These are phyloP conservation scores for Limnephilus auricula DNA, from an alignment of 2,888 invertebrate genomes.

Conservation along the genomic window DNA sequence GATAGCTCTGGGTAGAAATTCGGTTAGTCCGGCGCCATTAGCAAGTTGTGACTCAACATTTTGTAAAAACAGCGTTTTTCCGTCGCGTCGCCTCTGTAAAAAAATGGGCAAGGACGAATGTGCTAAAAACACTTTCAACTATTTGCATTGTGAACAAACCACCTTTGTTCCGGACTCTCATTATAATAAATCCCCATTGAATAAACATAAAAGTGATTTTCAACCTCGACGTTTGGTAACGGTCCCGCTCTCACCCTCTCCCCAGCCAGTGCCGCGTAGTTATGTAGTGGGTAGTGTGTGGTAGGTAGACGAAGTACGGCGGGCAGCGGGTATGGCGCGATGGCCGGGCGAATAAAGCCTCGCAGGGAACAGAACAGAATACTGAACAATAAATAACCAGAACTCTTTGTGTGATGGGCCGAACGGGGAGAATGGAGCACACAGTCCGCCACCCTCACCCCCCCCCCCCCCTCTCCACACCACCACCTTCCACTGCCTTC, in stretches of 20 bases:
- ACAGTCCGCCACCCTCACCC: neutral
- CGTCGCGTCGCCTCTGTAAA: too few species aligned
- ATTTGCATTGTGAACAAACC: neutral
- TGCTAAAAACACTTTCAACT: neutral
- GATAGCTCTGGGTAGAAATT: too few species aligned
- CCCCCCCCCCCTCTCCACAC: neutral
- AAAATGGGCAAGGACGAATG: neutral
- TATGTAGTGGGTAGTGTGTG: too few species aligned
- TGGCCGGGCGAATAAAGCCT: neutral
- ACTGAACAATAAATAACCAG: slow-evolving; percentile 47
- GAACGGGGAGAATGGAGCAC: slow-evolving; percentile 9
- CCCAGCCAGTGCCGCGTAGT: neutral
- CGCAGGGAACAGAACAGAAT: slow-evolving; percentile 34
- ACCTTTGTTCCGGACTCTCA: neutral
- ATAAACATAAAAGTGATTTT: neutral
- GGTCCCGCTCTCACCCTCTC: neutral
- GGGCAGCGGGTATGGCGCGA: neutral
- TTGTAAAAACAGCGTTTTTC: too few species aligned
- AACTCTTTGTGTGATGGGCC: slow-evolving; percentile 40
- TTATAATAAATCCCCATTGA: neutral
- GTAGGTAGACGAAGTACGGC: neutral
- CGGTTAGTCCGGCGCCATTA: too few species aligned
- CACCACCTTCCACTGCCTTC: neutral
- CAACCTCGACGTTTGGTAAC: neutral
- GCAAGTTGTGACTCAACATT: too few species aligned